Evolutionary conservation across 2,888 invertebrate genomes (phyloP).

Genomic region (Coenonympha arcania): DNA sequence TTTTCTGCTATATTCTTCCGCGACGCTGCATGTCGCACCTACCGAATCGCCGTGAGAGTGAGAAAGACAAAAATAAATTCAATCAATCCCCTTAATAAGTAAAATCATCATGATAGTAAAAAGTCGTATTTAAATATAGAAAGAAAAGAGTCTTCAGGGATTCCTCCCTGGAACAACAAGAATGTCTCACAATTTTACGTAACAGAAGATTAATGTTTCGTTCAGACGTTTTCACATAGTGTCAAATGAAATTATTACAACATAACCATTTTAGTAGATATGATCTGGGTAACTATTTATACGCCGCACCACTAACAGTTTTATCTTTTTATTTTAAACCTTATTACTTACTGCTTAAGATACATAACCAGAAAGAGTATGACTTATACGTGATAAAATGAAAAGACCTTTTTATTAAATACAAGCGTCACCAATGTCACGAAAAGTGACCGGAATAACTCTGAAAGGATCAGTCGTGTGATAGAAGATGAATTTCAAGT

Average conservation of each 20-base stretch:
- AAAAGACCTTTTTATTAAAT: slow-evolving; percentile 23
- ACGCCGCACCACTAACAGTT: not conserved
- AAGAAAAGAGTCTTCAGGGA: no score
- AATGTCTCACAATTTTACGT: no score
- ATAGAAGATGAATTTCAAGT: slow-evolving; percentile 4
- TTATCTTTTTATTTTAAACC: slow-evolving; percentile 3
- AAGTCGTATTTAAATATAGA: no score
- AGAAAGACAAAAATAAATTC: no score
- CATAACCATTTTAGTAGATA: slow-evolving; percentile 11
- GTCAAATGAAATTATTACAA: slow-evolving; percentile 12
- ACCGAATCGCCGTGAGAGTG: no score
- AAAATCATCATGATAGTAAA: no score
- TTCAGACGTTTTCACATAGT: slow-evolving; percentile 8
- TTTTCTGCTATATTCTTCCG: no score
- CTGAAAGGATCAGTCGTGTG: slow-evolving; percentile 14
- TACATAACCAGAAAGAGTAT: not conserved
- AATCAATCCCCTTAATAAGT: no score
- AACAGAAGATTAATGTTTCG: no score
- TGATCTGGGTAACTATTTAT: slow-evolving; percentile 13
- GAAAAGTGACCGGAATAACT: slow-evolving; percentile 24
- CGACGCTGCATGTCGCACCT: no score
- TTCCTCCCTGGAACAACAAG: no score
- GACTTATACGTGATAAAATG: slow-evolving; percentile 21
- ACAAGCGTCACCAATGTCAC: slow-evolving; percentile 25
- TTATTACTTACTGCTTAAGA: slow-evolving; percentile 4